Conservation (phyloP, 2,113 vertebrate genomes). For the Mormyrus iriodes region DNA sequence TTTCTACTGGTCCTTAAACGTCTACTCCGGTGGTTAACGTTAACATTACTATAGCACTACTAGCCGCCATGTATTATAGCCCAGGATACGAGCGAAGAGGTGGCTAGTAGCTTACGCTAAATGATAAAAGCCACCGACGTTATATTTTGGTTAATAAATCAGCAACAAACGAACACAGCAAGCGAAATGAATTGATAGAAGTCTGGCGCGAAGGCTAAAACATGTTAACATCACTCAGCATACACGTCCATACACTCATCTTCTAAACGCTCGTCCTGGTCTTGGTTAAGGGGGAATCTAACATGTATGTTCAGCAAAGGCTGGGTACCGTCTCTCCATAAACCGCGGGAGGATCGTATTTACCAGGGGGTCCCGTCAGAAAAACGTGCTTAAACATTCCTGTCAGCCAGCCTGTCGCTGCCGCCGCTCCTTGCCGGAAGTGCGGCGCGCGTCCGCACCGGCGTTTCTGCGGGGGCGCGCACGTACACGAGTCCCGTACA, state of each 20-base stretch:
- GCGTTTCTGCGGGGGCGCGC: background rate
- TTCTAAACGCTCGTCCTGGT: background rate
- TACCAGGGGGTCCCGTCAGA: slow-evolving; percentile 86
- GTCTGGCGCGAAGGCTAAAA: background rate
- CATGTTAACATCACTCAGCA: background rate
- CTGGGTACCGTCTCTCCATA: background rate
- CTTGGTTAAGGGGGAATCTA: background rate
- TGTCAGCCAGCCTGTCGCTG: background rate
- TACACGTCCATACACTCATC: background rate
- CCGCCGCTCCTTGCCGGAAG: background rate
- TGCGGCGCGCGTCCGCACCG: background rate
- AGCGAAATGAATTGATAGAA: background rate
- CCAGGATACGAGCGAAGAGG: background rate
- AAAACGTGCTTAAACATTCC: slow-evolving; percentile 80
- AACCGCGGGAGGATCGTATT: slow-evolving; percentile 19
- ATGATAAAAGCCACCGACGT: background rate
- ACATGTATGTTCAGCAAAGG: background rate
- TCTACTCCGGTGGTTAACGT: background rate
- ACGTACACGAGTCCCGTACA: background rate
- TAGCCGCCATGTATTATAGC: background rate
- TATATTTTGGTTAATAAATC: background rate
- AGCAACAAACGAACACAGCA: background rate
- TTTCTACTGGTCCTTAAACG: background rate
- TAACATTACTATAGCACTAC: background rate
- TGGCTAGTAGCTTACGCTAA: background rate